Conservation (phyloP, 2,888 invertebrate species). For the Ophonus ardosiacus region DNA sequence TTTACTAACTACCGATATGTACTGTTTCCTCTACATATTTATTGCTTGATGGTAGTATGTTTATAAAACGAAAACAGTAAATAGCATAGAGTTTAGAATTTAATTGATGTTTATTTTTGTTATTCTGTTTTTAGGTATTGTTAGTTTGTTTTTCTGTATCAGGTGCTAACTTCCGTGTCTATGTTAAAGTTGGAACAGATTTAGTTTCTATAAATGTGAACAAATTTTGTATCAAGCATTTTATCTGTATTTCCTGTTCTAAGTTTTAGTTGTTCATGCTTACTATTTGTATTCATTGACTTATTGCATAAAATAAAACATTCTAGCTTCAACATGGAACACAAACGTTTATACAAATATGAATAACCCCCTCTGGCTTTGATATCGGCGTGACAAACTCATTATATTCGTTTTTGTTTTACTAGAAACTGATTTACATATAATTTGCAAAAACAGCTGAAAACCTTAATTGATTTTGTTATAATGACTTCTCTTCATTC, state of each 20-base stretch:
- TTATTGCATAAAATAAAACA: too few species aligned
- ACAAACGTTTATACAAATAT: too few species aligned
- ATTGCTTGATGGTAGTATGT: neutral
- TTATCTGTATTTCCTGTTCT: neutral
- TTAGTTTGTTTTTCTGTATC: neutral
- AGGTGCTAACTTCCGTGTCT: slow-evolving; percentile 16
- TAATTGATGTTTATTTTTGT: slow-evolving; percentile 12
- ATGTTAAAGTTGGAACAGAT: neutral
- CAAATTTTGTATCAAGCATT: neutral
- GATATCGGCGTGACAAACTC: too few species aligned
- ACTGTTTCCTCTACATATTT: slow-evolving; percentile 1
- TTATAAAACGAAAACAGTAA: neutral
- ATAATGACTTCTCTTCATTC: too few species aligned
- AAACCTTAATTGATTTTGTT: too few species aligned
- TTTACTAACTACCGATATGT: neutral
- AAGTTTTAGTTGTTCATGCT: neutral
- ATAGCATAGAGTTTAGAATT: neutral
- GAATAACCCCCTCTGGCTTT: too few species aligned
- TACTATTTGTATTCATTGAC: too few species aligned
- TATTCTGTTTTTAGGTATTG: neutral
- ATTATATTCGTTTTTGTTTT: too few species aligned
- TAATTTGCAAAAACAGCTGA: too few species aligned
- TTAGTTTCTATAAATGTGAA: neutral
- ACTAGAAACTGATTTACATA: too few species aligned
- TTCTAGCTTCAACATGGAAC: too few species aligned